These are phyloP conservation scores for Tiphia femorata DNA, from an alignment of 2,888 invertebrate genomes.

Conservation along the genomic window DNA sequence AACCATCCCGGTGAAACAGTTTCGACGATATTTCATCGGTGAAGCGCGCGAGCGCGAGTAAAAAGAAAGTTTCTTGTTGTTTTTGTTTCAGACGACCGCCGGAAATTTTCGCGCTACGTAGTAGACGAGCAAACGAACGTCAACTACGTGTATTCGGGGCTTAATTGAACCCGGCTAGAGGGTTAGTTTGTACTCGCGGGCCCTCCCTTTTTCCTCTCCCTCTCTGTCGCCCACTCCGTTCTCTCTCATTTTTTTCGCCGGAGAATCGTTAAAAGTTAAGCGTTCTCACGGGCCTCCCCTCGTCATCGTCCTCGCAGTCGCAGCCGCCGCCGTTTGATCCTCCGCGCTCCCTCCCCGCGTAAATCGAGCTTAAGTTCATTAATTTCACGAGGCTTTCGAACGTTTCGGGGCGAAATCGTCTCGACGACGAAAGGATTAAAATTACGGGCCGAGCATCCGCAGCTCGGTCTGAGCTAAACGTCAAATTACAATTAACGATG, in stretches of 20 bases:
- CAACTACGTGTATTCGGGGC: constrained; percentile 31
- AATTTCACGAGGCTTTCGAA: constrained; percentile 55
- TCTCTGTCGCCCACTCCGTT: not conserved
- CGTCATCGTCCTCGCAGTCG: constrained; percentile 27
- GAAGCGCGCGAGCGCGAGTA: not conserved
- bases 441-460: constrained; percentile 48
- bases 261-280: constrained; percentile 49
- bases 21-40: not conserved
- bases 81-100: constrained; percentile 26
- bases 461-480: constrained; percentile 49
- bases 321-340: constrained; percentile 44
- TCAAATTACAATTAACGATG: constrained; percentile 64
- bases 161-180: constrained; percentile 45
- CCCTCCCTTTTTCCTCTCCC: not conserved
- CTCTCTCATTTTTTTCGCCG: constrained; percentile 17
- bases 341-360: constrained; percentile 36
- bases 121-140: constrained; percentile 24
- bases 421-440: constrained; percentile 56
- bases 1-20: not conserved
- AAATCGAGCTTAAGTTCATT: constrained; percentile 60
- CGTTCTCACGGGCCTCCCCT: constrained; percentile 35
- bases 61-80: constrained; percentile 35
- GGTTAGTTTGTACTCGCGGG: constrained; percentile 36
- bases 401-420: constrained; percentile 47
- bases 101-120: constrained; percentile 31